Evolutionary conservation across 2,888 invertebrate genomes (phyloP).

Genomic region (Thera britannica): DNA sequence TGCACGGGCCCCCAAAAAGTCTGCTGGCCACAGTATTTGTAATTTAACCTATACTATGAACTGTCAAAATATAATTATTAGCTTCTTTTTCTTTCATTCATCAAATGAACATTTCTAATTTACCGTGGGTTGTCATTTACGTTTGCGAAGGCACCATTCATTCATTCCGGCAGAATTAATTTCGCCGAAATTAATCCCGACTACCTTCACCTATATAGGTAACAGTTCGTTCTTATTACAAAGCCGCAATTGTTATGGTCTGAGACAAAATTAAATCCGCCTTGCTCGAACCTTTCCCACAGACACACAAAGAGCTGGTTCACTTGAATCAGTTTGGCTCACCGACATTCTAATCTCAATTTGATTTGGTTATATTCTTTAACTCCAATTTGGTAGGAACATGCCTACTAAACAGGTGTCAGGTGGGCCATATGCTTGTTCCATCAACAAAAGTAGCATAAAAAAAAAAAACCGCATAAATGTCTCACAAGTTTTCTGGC

Average conservation of each 20-base stretch:
- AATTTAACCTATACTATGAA: too few relatives aligned
- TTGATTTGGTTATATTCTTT: too few relatives aligned
- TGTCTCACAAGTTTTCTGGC: too few relatives aligned
- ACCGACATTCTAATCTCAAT: too few relatives aligned
- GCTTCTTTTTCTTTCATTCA: not conserved
- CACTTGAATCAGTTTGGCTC: not conserved
- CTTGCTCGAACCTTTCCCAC: constrained; percentile 43
- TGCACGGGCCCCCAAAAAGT: too few relatives aligned
- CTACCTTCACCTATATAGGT: constrained; percentile 58
- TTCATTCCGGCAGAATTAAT: constrained; percentile 61
- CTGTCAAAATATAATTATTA: too few relatives aligned
- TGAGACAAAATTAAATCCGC: constrained; percentile 55
- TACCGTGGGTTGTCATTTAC: constrained; percentile 15
- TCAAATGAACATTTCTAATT: constrained; percentile 15
- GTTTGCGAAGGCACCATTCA: constrained; percentile 45
- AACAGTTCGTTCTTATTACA: constrained; percentile 64
- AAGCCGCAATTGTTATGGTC: constrained; percentile 57
- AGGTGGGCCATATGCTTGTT: too few relatives aligned
- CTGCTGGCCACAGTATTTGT: too few relatives aligned
- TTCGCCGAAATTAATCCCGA: constrained; percentile 59
- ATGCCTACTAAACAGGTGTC: too few relatives aligned
- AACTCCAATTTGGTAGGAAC: too few relatives aligned
- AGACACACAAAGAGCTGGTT: constrained; percentile 12
- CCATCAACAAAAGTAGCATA: too few relatives aligned
- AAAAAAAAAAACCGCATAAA: too few relatives aligned